phyloP scores from a whole-genome alignment of 2,888 invertebrate genomes.

The Molorchus minor region DNA sequence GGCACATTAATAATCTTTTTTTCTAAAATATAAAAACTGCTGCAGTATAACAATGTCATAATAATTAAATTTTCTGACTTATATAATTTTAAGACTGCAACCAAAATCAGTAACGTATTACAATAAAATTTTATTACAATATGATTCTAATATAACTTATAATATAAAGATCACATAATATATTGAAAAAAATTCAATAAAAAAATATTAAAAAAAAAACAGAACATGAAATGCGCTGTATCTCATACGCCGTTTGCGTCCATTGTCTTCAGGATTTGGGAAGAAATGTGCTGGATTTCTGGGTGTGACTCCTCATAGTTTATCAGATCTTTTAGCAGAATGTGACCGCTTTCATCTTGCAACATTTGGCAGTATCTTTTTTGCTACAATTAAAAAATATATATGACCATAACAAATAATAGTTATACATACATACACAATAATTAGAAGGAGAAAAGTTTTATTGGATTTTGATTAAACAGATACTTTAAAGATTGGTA shows the following conservation, averaged over 20 bases:
- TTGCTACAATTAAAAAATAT: slow-evolving; percentile 63
- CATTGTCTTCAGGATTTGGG: slow-evolving; percentile 53
- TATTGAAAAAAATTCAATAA: slow-evolving; percentile 18
- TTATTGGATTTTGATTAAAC: too few relatives aligned
- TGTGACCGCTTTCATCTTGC: slow-evolving; percentile 68
- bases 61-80: slow-evolving; percentile 31
- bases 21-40: slow-evolving; percentile 22
- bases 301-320: slow-evolving; percentile 53
- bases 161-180: slow-evolving; percentile 30
- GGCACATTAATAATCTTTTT: slow-evolving; percentile 35
- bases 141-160: slow-evolving; percentile 23
- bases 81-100: slow-evolving; percentile 28
- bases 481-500: too few relatives aligned
- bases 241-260: slow-evolving; percentile 32
- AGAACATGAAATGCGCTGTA: neutral
- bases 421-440: too few relatives aligned
- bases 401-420: too few relatives aligned
- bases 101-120: slow-evolving; percentile 20
- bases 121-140: slow-evolving; percentile 22
- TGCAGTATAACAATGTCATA: slow-evolving; percentile 21
- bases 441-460: too few relatives aligned
- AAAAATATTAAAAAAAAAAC: slow-evolving; percentile 11
- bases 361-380: slow-evolving; percentile 75
- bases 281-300: slow-evolving; percentile 49
- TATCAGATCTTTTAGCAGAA: slow-evolving; percentile 63